These are phyloP conservation scores for Busseola fusca DNA, from an alignment of 2,888 invertebrate species.

Conservation along the genomic window DNA sequence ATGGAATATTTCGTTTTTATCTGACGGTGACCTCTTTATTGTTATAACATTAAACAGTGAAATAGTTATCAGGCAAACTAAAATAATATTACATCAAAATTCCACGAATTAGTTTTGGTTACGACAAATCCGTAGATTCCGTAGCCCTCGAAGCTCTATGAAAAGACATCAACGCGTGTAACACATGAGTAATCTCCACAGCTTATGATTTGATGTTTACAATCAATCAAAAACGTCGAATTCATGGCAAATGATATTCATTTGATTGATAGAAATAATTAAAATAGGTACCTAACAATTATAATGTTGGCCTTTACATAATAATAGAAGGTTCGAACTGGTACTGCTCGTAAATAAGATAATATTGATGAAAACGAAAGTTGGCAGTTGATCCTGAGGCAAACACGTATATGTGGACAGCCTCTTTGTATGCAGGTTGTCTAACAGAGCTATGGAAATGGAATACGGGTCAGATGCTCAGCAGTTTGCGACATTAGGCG, in stretches of 20 bases:
- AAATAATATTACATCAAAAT: not conserved
- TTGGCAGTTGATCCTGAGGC: slow-evolving; percentile 47
- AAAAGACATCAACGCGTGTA: slow-evolving; percentile 55
- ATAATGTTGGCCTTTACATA: slow-evolving; percentile 36
- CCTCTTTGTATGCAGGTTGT: slow-evolving; percentile 44
- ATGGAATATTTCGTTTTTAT: not conserved
- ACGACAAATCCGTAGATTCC: slow-evolving; percentile 18
- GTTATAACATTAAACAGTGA: not conserved
- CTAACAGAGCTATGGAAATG: slow-evolving; percentile 51
- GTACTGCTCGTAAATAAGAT: slow-evolving; percentile 23
- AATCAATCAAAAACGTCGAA: slow-evolving; percentile 45
- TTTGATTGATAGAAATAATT: slow-evolving; percentile 38
- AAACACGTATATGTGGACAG: slow-evolving; percentile 22
- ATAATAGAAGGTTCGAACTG: slow-evolving; percentile 20
- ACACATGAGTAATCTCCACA: not conserved
- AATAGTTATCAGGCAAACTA: not conserved
- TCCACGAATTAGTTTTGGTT: not conserved
- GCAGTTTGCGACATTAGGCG: slow-evolving; percentile 70
- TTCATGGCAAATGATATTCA: slow-evolving; percentile 21
- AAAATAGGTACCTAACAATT: slow-evolving; percentile 17
- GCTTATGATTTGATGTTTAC: not conserved
- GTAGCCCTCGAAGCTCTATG: slow-evolving; percentile 16
- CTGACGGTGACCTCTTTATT: no score
- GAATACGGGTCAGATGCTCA: slow-evolving; percentile 66
- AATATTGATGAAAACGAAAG: slow-evolving; percentile 53